These are phyloP conservation scores for Cantharis rustica DNA, from an alignment of 2,888 invertebrate species.

Conservation along the genomic window DNA sequence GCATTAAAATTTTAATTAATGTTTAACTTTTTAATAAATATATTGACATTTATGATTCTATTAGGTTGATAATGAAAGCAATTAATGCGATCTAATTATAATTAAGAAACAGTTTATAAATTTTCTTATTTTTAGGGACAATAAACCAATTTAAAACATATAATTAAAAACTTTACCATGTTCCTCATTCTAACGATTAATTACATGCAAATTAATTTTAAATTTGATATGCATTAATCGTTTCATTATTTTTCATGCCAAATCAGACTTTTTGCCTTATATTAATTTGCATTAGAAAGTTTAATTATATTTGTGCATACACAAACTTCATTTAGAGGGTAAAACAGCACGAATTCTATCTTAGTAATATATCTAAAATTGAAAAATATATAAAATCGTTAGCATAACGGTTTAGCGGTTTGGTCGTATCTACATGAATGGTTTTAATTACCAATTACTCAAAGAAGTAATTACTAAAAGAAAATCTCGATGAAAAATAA, in stretches of 20 bases:
- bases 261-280: neutral
- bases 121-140: neutral
- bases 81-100: neutral
- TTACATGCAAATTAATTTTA: neutral
- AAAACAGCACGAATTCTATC: too few species aligned
- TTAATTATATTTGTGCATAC: neutral
- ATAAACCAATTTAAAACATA: neutral
- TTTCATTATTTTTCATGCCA: neutral
- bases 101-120: neutral
- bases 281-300: neutral
- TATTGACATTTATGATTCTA: neutral
- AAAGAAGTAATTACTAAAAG: neutral
- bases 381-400: neutral
- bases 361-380: neutral
- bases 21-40: neutral
- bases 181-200: neutral
- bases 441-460: neutral
- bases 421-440: neutral
- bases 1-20: neutral
- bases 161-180: neutral
- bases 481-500: neutral
- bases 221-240: neutral
- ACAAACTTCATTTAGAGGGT: neutral
- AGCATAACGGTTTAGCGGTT: neutral
- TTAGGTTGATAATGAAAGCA: neutral